Evolutionary conservation across 2,113 vertebrate species (phyloP), one percentile per base, ranked within the genome.

Genomic region (Ibidorhyncha struthersii): DNA sequence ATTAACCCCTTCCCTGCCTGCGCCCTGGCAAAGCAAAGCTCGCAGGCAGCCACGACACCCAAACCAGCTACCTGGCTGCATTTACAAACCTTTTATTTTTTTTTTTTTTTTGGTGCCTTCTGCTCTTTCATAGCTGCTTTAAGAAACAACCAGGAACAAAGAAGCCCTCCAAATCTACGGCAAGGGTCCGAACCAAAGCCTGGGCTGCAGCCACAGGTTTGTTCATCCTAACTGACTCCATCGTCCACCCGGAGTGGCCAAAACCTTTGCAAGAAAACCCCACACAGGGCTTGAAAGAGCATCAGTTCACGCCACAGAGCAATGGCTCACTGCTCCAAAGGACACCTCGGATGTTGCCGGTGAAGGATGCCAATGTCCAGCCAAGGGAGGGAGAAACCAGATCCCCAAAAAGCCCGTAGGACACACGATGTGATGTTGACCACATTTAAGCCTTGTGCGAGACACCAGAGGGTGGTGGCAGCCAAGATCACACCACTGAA

Each of bases 1-100:
- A 79, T 97, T 96, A 93, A 90, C 87, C 74, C 89, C 38, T 90
- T 58, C 38, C 40, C 82, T 90, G 65, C 65, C 58, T 19, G 21
- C 7, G 4, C 20, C 41, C 20, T 1, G 1, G 56, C 82, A 84
- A 73, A 71, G 21, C 49, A 10, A 9, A 65, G 30, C 66, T 62
- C 0, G 0, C 32, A 61, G 30, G 21, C 14, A 15, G 77, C 34
- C 40, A 32, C 7, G 0, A 45, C 1, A 0, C n/a, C 26, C 45
- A 79, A 59, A 76, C 8, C 41, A 62, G 38, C 3, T 0, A 43
- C 36, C 70, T 55, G 45, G 49, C 50, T 91, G 55, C 55, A 49
- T 41, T 38, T 50, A 71, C 22, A 89, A 91, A 55, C 10, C 12
- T 49, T n/a, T 12, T 10, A 8, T 12, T 43, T n/a, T 10, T 19